These are phyloP conservation scores for Falco biarmicus DNA, from an alignment of 2,797 vertebrate species.

Conservation along the genomic window DNA sequence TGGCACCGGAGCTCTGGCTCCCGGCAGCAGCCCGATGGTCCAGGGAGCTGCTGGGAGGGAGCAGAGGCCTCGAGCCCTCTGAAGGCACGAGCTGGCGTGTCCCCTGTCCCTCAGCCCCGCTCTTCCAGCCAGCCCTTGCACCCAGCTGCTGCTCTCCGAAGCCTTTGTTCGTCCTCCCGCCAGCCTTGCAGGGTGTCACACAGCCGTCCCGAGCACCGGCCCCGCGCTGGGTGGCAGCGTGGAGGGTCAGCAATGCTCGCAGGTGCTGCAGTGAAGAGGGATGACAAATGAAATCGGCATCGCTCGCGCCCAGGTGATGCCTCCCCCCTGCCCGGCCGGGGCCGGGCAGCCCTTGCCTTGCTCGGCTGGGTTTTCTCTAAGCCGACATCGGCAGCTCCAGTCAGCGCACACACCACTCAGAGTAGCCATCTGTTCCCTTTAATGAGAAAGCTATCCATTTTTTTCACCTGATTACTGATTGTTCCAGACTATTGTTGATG, in stretches of 20 bases:
- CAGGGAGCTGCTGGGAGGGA: background rate
- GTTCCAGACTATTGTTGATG: constrained; percentile 68
- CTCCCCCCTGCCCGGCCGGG: background rate
- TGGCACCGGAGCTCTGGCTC: background rate
- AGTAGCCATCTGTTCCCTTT: constrained; percentile 59
- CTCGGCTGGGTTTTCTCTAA: background rate
- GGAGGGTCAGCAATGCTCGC: background rate
- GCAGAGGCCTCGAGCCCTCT: background rate
- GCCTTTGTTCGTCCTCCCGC: background rate
- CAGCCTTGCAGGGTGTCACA: fast-evolving
- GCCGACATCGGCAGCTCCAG: fast-evolving
- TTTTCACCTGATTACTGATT: constrained; percentile 72
- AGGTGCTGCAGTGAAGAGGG: background rate
- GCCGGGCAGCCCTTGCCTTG: background rate
- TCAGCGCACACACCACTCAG: background rate
- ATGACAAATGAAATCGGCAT: background rate
- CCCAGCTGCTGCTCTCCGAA: fast-evolving
- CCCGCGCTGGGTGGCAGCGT: fast-evolving
- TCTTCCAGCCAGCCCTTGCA: background rate
- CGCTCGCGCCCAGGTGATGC: fast-evolving
- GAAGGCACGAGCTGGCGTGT: fast-evolving
- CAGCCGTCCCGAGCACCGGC: fast-evolving
- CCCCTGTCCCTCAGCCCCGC: background rate
- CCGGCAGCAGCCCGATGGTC: background rate
- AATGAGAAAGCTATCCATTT: constrained; percentile 57